Evolutionary conservation across 2,888 invertebrate species (phyloP).

Genomic region (Leucozona laternaria): DNA sequence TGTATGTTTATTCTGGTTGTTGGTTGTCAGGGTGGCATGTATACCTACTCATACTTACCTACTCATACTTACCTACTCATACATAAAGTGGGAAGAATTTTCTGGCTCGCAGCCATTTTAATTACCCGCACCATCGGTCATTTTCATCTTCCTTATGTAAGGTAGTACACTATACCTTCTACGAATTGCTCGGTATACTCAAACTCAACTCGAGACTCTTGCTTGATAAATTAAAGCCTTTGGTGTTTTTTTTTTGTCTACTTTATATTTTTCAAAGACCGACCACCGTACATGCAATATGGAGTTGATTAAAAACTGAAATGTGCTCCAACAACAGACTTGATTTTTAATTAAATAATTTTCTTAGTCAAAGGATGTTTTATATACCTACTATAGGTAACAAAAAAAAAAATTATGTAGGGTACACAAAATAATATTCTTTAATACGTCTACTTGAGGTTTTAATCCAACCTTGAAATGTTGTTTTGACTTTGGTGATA

Average conservation of each 20-base stretch:
- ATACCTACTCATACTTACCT: too few species aligned
- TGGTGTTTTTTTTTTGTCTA: conserved; percentile 2
- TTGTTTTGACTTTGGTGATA: neutral
- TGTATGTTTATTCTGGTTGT: neutral
- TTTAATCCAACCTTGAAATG: conserved; percentile 15
- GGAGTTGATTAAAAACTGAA: conserved; percentile 45
- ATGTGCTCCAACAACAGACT: conserved; percentile 16
- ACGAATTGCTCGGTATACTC: neutral
- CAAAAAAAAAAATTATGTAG: neutral
- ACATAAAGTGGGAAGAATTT: conserved; percentile 13
- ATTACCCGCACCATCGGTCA: conserved; percentile 69
- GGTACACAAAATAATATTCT: conserved; percentile 24
- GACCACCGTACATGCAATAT: conserved; percentile 38
- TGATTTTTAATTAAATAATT: conserved; percentile 67
- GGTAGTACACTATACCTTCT: neutral
- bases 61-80: too few species aligned
- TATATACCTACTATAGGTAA: too few species aligned
- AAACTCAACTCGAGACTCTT: neutral
- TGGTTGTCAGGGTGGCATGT: neutral
- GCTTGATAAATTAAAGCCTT: conserved; percentile 27
- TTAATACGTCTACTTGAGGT: conserved; percentile 33
- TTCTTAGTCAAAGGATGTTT: conserved; percentile 45
- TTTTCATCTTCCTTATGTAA: conserved; percentile 27
- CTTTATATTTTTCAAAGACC: neutral
- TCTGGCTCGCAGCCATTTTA: conserved; percentile 61